A percentile compares a stretch with the other conserved stretches of the same genome.
Conservation (phyloP, 2,113 vertebrate genomes). For the Mirounga angustirostris region DNA sequence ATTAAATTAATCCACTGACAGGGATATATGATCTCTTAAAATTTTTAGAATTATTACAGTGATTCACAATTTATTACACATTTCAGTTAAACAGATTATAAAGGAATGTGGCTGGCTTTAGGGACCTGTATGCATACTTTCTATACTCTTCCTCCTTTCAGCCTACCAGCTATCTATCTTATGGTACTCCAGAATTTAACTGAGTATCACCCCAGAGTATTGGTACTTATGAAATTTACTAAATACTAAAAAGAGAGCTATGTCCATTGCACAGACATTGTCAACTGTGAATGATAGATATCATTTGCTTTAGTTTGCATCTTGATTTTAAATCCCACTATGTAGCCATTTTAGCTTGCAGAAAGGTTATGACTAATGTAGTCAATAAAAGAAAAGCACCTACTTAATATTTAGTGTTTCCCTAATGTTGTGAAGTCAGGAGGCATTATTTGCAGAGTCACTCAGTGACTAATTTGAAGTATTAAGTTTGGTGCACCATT, state of each 20-base stretch:
- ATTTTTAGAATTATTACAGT: background rate
- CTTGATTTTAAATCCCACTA: constrained; percentile 35
- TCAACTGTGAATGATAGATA: constrained; percentile 18
- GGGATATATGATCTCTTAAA: background rate
- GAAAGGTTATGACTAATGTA: background rate
- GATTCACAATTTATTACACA: background rate
- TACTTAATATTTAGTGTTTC: background rate
- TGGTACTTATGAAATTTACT: constrained; percentile 53
- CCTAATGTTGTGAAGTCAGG: background rate
- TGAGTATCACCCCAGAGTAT: background rate
- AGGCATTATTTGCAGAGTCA: background rate
- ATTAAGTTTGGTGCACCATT: background rate
- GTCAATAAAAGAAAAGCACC: constrained; percentile 21
- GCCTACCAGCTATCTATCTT: background rate
- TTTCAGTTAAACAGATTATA: background rate
- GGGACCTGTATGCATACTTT: background rate
- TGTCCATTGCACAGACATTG: background rate
- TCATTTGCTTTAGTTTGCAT: background rate
- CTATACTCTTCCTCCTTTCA: background rate
- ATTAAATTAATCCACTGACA: background rate
- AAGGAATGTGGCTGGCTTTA: background rate
- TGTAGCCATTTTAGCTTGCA: background rate
- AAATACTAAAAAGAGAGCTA: background rate
- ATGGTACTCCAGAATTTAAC: background rate
- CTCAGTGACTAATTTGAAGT: background rate